Base-by-base conservation (phyloP, 2,888 invertebrate species). In the Sepiola atlantica region DNA sequence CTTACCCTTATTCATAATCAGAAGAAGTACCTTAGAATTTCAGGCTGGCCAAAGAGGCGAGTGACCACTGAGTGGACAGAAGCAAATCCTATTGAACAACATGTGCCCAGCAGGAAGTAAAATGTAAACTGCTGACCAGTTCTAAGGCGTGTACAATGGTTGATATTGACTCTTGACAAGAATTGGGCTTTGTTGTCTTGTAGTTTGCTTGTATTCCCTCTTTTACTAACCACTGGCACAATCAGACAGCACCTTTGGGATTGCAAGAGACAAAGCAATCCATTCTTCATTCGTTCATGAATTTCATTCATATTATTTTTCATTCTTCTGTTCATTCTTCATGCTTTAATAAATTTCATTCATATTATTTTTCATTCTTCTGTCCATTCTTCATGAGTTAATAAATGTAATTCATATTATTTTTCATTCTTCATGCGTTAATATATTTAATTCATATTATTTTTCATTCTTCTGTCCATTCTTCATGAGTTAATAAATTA, bases 11-110 rank as follows among this genome's bases (percentile, higher is more conserved):
- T 77, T 77, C 77, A n/a, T n/a, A 77, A 77, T 77, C 77, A 77
- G 77, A 77, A 77, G 77, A 77, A 77, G 77, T 77, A 77, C 32
- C 77, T 77, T n/a, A 14, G 77, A 77, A 77, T 77, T 77, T 77
- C n/a, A 77, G 77, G 18, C 77, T 77, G 77, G n/a, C 77, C 77
- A 77, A 77, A 77, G 77, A n/a, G 32, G n/a, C 16, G n/a, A 77
- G 77, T 77, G 77, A 77, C 77, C 77, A 77, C 77, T 32, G 77
- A 77, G 77, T 77, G 77, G 77, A 77, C 77, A 77, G 77, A 77
- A 77, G 16, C 18, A 77, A 77, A 77, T 77, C 77, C 77, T 18
- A 77, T 77, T 77, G 77, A 77, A 77, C 77, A 77, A 77, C 77
- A 32, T 77, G 77, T 77, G 77, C 77, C 45, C n/a, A 77, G 77